Base-by-base conservation (phyloP, 2,888 invertebrate species). In the Drosophila robusta region DNA sequence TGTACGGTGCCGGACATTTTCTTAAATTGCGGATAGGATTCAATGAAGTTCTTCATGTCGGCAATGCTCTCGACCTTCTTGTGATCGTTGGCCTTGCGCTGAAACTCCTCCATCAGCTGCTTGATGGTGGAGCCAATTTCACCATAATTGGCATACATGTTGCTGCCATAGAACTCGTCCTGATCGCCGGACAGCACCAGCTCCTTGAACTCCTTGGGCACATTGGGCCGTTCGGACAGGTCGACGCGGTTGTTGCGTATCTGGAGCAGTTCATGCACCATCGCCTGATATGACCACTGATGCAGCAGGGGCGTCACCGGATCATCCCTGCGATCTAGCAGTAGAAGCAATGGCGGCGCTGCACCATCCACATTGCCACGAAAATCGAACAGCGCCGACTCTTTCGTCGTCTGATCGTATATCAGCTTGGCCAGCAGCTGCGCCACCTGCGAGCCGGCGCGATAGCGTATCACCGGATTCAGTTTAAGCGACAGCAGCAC, bases 251-350 rank as follows among this genome's bases (percentile, higher is more conserved):
- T 98, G 92, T 98, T 98, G 89, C 95, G 95, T 75, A 99, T 98
- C 0, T 96, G 96, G 42, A 99, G 92, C 55, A 99, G 92, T 92
- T 99, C 99, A 92, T 99, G 99, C 9, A 99, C 98, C 99, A 99
- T 99, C 2, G 99, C 99, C 92, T 99, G 99, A 93, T 99, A 99
- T 0, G 99, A 99, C 99, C 99, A 99, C 94, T 97, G 97, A 92
- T 97, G 98, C 32, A 99, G 93, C 58, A 99, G 93, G 0, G 99
- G 99, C 0, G 99, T 99, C 7, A 99, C 96, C 0, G 98, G 97
- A 93, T 99, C 99, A 91, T 97, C 97, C 80, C 97, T 94, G 76
- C 99, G 94, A 92, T 99, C 99, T 38, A 99, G 91, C 70, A 99
- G 96, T 34, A 99, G 92, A 62, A 99, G 92, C 72, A 98, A 93